phyloP scores from a whole-genome alignment of 2,797 vertebrate species.

The Ateles fusciceps region DNA sequence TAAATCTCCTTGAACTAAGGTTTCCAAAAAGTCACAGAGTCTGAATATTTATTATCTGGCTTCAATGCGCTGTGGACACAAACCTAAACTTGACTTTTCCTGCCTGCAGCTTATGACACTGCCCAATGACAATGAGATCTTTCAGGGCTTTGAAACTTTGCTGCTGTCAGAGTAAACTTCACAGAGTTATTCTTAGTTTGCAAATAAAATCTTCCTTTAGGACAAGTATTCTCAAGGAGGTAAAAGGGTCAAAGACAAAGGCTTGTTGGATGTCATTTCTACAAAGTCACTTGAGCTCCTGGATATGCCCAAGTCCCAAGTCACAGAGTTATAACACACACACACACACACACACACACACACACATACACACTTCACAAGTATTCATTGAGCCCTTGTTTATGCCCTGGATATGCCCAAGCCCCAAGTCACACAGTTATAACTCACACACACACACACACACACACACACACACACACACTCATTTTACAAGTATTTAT shows the following conservation, averaged over 20 bases:
- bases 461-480: background rate
- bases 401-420: too few species aligned
- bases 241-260: background rate
- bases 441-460: background rate
- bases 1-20: background rate
- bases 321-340: background rate
- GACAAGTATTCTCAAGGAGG: background rate
- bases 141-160: background rate
- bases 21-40: background rate
- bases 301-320: background rate
- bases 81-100: background rate
- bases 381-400: background rate
- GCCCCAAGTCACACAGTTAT: too few species aligned
- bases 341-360: background rate
- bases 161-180: background rate
- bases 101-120: background rate
- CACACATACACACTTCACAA: background rate
- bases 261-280: background rate
- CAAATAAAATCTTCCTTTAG: background rate
- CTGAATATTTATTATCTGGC: slow-evolving; percentile 22
- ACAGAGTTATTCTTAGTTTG: background rate
- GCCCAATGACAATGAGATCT: background rate
- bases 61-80: background rate
- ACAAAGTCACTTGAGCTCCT: background rate
- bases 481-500: background rate